These are phyloP conservation scores for Tinea trinotella DNA, from an alignment of 2,888 invertebrate genomes.

Conservation along the genomic window DNA sequence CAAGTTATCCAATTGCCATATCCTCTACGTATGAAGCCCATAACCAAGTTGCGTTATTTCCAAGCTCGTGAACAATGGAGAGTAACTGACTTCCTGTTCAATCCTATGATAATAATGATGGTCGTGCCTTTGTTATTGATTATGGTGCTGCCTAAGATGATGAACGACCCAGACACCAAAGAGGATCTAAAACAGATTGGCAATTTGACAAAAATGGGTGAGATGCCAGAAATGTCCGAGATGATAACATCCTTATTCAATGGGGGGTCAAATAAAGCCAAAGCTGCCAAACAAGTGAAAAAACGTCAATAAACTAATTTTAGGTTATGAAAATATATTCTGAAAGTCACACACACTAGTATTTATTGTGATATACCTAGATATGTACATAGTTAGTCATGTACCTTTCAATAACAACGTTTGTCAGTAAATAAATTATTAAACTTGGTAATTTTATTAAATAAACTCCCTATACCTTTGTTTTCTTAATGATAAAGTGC, in stretches of 20 bases:
- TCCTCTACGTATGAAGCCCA: conserved; percentile 89
- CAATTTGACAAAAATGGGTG: conserved; percentile 84
- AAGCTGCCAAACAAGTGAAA: conserved; percentile 56
- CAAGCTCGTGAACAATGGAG: conserved; percentile 97
- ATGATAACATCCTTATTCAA: conserved; percentile 90
- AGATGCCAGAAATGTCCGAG: conserved; percentile 97
- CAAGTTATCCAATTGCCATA: conserved; percentile 93
- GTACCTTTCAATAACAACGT: no score
- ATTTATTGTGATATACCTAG: no score
- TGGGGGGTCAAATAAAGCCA: conserved; percentile 67
- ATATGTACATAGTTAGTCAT: no score
- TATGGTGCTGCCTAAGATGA: conserved; percentile 94
- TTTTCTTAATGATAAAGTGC: no score
- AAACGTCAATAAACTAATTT: conserved; percentile 30
- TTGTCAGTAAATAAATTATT: no score
- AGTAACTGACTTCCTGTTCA: conserved; percentile 95
- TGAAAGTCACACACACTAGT: no score
- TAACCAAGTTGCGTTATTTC: conserved; percentile 88
- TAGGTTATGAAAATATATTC: neutral
- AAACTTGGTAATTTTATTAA: no score
- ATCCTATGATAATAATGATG: conserved; percentile 99
- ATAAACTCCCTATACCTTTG: no score
- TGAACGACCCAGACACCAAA: conserved; percentile 98
- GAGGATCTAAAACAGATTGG: conserved; percentile 94
- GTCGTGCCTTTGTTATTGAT: conserved; percentile 91